These are phyloP conservation scores for Ceratoteleas bidentatus DNA, from an alignment of 1,140 invertebrate genomes.

Conservation along the genomic window DNA sequence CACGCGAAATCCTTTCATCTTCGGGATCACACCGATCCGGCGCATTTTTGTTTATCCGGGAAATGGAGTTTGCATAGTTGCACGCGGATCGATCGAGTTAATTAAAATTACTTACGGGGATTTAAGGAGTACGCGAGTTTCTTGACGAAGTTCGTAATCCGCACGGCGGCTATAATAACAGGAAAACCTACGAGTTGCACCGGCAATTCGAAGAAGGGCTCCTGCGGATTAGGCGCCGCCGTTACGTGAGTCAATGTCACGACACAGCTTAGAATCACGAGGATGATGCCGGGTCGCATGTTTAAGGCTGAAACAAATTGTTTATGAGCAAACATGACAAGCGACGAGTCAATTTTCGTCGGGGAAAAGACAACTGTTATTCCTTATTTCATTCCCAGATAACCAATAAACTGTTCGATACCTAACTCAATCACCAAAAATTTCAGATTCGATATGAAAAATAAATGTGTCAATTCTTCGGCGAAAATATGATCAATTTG, in stretches of 20 bases:
- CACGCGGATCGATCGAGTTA: conserved; percentile 33
- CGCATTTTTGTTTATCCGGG: conserved; percentile 17
- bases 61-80: conserved; percentile 48
- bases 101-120: conserved; percentile 86
- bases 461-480: no score
- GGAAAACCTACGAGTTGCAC: conserved; percentile 92
- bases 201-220: conserved; percentile 87
- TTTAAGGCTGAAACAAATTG: conserved; percentile 29
- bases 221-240: conserved; percentile 78
- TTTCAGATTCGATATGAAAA: no score
- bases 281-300: conserved; percentile 46
- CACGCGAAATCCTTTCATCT: neutral
- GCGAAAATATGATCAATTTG: no score
- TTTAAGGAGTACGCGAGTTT: conserved; percentile 90
- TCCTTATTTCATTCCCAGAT: no score
- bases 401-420: no score
- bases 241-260: conserved; percentile 71
- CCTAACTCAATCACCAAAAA: no score
- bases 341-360: no score
- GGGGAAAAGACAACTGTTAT: no score
- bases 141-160: conserved; percentile 90
- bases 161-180: conserved; percentile 90
- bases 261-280: conserved; percentile 63
- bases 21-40: neutral
- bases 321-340: neutral